Evolutionary conservation across 2,113 vertebrate species (phyloP).

Genomic region (Corydoras maculifer): DNA sequence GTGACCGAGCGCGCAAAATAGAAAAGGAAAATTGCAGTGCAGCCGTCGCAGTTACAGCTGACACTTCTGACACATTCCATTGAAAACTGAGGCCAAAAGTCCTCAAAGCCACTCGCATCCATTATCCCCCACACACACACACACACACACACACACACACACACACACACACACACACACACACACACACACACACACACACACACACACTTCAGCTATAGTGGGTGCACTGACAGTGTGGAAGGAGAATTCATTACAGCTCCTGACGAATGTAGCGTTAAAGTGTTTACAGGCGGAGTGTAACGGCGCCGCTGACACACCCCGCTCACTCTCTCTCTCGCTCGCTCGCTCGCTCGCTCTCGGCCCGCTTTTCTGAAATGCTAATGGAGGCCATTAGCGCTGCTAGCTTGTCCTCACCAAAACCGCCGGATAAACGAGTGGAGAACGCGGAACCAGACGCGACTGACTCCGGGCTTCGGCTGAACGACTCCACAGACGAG

Average conservation of each 20-base stretch:
- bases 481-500: conserved; percentile 5
- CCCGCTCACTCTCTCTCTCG: neutral
- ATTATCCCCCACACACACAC: conserved; percentile 6
- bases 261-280: conserved; percentile 42
- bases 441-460: conserved; percentile 8
- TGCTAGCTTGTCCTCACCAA: conserved; percentile 35
- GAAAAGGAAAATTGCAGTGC: conserved; percentile 10
- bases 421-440: conserved; percentile 36
- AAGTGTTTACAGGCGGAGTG: conserved; percentile 43
- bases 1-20: conserved; percentile 14
- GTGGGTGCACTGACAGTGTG: conserved; percentile 37
- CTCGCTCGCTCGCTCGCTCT: neutral
- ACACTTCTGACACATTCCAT: conserved; percentile 24
- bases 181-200: conserved; percentile 7
- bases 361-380: conserved; percentile 35
- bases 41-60: conserved; percentile 6
- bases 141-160: conserved; percentile 7
- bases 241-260: conserved; percentile 43
- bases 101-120: conserved; percentile 20
- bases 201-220: conserved; percentile 26
- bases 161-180: conserved; percentile 21
- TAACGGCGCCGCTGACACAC: conserved; percentile 34
- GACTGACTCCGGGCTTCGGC: neutral
- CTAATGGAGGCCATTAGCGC: conserved; percentile 45
- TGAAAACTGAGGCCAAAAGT: conserved; percentile 14